phyloP scores from a whole-genome alignment of 2,113 vertebrate genomes.

The Sinocyclocheilus anophthalmus region DNA sequence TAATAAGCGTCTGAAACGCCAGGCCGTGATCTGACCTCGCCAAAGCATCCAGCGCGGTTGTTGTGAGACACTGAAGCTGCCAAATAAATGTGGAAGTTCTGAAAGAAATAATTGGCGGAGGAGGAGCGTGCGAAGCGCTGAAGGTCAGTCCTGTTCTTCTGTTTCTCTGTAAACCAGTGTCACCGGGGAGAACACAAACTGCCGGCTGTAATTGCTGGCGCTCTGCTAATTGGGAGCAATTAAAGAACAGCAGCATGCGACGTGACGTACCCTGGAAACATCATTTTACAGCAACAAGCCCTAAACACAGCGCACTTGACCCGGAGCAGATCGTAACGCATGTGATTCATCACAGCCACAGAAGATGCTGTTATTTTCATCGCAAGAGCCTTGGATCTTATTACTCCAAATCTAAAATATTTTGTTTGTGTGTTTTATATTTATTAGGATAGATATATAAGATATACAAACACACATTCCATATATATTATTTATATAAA shows the following conservation, averaged over 20 bases:
- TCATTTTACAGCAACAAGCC: no score
- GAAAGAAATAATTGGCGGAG: constrained; percentile 32
- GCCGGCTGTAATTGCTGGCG: not conserved
- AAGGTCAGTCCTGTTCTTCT: not conserved
- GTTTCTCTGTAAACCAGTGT: not conserved
- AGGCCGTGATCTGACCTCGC: not conserved
- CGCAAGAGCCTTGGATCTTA: no score
- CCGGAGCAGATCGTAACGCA: no score
- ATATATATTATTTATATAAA: no score
- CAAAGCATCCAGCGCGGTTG: no score
- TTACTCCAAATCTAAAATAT: no score
- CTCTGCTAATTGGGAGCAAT: constrained; percentile 36
- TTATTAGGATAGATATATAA: no score
- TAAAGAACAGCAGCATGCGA: not conserved
- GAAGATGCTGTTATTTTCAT: no score
- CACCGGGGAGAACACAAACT: not conserved
- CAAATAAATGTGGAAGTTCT: not conserved
- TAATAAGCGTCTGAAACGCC: not conserved
- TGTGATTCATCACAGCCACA: no score
- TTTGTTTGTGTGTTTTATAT: no score
- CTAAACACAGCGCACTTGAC: no score
- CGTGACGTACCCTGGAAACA: not conserved
- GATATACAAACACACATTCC: no score
- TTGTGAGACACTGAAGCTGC: not conserved
- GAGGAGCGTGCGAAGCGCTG: not conserved